Evolutionary conservation across 2,113 vertebrate genomes (phyloP), one percentile per base, ranked within the genome.

Genomic region (Laticauda colubrina): DNA sequence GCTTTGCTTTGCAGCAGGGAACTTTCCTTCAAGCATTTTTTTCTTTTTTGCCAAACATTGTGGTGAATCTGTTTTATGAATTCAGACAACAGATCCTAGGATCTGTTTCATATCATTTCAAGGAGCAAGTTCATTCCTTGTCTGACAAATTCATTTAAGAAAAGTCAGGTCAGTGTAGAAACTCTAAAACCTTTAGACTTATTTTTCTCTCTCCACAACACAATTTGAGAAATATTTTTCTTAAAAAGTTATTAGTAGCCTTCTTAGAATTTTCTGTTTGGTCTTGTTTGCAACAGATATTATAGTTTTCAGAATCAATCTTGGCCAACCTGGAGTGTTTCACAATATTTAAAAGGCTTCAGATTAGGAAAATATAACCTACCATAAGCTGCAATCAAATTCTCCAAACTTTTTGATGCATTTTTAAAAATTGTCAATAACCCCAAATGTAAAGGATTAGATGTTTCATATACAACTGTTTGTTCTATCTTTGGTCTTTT

Each of bases 31-130:
- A 87, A 61, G 10, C 85, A 87, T 14, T 91, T n/a, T 69, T 69
- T 29, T 54, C 14, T 54, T 64, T 59, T 91, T 61, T 21, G 39
- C 43, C 59, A 34, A 87, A 53, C 39, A 89, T 51, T 93, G 69
- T 89, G 69, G 24, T 91, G 88, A 51, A 89, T 54, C 94, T 95
- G 55, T 94, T 54, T 89, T 94, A 93, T 61, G 2, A 48, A 75
- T 93, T 92, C 89, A 94, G 89, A 93, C 94, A 93, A 92, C 23
- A 94, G 95, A 93, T 90, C 8, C 64, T 75, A 92, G 24, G 53
- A 34, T 34, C 11, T 53, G 87, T 24, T 94, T 91, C 89, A 91
- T 88, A 92, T 92, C 92, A 12, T 2, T 91, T 10, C 75, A 87
- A 96, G 90, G 5, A 88, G n/a, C 3, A 75, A 91, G 51, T 4